These are phyloP conservation scores for Branchellion lobata DNA, from an alignment of 2,888 invertebrate species.

Conservation along the genomic window DNA sequence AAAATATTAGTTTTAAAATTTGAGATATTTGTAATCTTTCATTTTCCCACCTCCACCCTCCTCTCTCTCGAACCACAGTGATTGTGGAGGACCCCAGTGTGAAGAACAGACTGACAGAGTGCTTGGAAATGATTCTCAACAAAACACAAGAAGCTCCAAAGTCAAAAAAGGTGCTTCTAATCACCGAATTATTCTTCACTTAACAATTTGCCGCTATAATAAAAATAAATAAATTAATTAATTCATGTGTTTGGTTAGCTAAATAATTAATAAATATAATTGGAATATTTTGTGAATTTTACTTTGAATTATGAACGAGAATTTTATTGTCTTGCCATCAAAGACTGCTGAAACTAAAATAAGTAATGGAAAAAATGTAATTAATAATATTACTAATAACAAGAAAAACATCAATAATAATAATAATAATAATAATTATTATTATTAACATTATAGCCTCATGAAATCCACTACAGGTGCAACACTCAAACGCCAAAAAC, in stretches of 20 bases:
- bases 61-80: neutral
- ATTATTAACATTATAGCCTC: no score
- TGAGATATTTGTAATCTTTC: neutral
- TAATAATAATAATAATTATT: no score
- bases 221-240: no score
- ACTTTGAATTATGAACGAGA: no score
- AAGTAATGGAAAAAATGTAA: no score
- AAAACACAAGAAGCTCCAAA: constrained; percentile 96
- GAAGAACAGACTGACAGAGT: constrained; percentile 90
- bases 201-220: neutral
- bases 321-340: no score
- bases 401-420: no score
- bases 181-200: neutral
- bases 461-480: constrained; percentile 60
- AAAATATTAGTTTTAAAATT: neutral
- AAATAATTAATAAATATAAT: no score
- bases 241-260: no score
- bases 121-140: constrained; percentile 93
- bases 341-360: no score
- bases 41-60: neutral
- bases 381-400: no score
- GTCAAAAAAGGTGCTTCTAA: constrained; percentile 83
- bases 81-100: constrained; percentile 80
- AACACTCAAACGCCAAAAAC: constrained; percentile 99
- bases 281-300: no score